Conservation (phyloP, 1,140 invertebrate species). For the Rhynchophorus ferrugineus region DNA sequence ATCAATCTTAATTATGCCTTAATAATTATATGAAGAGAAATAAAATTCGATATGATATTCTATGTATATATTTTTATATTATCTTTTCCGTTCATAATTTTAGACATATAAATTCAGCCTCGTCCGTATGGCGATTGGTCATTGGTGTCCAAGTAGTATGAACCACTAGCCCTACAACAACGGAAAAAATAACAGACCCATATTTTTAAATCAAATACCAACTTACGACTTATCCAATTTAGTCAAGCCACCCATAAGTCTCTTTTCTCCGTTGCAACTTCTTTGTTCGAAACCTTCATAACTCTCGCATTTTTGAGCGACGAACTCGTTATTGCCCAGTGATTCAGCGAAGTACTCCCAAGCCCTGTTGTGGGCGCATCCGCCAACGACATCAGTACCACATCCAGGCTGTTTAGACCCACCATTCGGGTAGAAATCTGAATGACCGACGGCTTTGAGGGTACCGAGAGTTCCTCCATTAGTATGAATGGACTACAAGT, state of each 20-base stretch:
- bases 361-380: background rate
- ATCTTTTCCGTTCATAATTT: too few relatives aligned
- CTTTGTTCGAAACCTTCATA: background rate
- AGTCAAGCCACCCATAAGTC: background rate
- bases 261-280: background rate
- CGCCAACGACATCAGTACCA: background rate
- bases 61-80: too few relatives aligned
- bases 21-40: too few relatives aligned
- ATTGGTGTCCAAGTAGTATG: constrained; percentile 21
- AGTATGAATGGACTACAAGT: constrained; percentile 65
- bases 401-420: constrained; percentile 42
- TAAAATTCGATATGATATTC: too few relatives aligned
- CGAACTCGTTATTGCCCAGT: background rate
- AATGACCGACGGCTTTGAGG: constrained; percentile 49
- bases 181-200: too few relatives aligned
- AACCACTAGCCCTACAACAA: constrained; percentile 18
- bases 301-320: background rate
- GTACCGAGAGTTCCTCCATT: constrained; percentile 54
- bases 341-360: background rate
- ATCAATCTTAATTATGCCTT: too few relatives aligned
- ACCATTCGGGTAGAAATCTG: constrained; percentile 61
- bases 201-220: too few relatives aligned
- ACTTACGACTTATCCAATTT: background rate
- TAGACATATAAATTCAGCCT: too few relatives aligned
- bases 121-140: constrained; percentile 10